These are phyloP conservation scores for Dipodomys merriami DNA, from an alignment of 2,113 vertebrate genomes.

Conservation along the genomic window DNA sequence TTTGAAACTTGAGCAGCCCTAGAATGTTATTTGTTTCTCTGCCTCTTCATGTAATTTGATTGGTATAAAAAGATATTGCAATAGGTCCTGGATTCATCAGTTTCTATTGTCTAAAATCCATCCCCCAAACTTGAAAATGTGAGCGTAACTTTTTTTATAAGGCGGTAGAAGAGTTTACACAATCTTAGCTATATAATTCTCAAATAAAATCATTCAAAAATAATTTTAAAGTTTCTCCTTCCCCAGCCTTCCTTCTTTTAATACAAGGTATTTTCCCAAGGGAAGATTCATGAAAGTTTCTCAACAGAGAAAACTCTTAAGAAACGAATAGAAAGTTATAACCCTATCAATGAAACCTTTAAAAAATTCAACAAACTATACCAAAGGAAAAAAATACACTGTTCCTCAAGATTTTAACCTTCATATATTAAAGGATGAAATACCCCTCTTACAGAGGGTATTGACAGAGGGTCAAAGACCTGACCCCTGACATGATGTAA, in stretches of 20 bases:
- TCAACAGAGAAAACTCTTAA: constrained; percentile 26
- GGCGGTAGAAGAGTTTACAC: constrained; percentile 54
- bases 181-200: constrained; percentile 39
- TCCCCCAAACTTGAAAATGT: constrained; percentile 62
- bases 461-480: neutral
- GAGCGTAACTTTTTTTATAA: constrained; percentile 45
- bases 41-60: constrained; percentile 23
- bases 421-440: neutral
- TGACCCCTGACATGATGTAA: neutral
- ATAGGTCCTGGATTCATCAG: constrained; percentile 27
- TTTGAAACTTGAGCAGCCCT: constrained; percentile 23
- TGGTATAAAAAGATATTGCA: constrained; percentile 33
- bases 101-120: constrained; percentile 61
- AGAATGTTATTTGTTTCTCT: constrained; percentile 18
- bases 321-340: constrained; percentile 40
- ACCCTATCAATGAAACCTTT: neutral
- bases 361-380: constrained; percentile 28
- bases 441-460: neutral
- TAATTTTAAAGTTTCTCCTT: constrained; percentile 43
- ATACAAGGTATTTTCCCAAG: constrained; percentile 11
- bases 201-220: constrained; percentile 66
- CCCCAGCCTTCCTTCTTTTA: constrained; percentile 18
- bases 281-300: constrained; percentile 22
- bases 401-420: neutral
- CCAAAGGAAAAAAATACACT: neutral